Evolutionary conservation across 2,113 vertebrate species (phyloP).

Genomic region (Raja brachyura): DNA sequence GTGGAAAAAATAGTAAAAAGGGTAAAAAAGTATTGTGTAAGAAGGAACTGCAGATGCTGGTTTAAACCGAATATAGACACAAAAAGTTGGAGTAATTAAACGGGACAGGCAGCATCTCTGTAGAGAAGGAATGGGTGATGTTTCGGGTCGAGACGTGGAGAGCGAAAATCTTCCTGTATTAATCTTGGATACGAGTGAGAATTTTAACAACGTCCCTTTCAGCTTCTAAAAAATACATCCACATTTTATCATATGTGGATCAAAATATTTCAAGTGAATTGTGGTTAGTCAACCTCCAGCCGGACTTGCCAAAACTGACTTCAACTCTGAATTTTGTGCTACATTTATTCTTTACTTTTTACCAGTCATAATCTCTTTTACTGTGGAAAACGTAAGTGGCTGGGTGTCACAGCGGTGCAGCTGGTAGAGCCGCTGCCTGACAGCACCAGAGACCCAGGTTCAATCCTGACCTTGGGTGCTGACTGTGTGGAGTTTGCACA

Average conservation of each 20-base stretch:
- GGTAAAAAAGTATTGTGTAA: background rate
- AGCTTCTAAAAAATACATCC: background rate
- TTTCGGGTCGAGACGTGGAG: too few relatives aligned
- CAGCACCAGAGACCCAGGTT: too few relatives aligned
- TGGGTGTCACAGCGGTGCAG: too few relatives aligned
- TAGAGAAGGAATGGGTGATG: too few relatives aligned
- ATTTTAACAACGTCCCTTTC: background rate
- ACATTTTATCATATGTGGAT: background rate
- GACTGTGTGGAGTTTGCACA: too few relatives aligned
- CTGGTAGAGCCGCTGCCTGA: too few relatives aligned
- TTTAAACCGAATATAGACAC: too few relatives aligned
- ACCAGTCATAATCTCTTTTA: background rate
- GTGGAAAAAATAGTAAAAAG: background rate
- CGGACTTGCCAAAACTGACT: background rate
- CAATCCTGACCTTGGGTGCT: too few relatives aligned
- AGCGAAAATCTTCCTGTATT: background rate
- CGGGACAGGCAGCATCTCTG: too few relatives aligned
- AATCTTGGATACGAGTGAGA: background rate
- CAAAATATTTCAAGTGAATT: conserved; percentile 16
- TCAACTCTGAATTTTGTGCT: background rate
- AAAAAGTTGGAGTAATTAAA: too few relatives aligned
- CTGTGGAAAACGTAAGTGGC: too few relatives aligned
- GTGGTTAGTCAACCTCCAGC: background rate
- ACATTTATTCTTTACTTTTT: background rate
- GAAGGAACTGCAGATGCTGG: too few relatives aligned